A percentile compares a stretch with the other conserved stretches of the same genome.
Conservation (phyloP, 2,113 vertebrate genomes). For the Brachyhypopomus occidentalis region DNA sequence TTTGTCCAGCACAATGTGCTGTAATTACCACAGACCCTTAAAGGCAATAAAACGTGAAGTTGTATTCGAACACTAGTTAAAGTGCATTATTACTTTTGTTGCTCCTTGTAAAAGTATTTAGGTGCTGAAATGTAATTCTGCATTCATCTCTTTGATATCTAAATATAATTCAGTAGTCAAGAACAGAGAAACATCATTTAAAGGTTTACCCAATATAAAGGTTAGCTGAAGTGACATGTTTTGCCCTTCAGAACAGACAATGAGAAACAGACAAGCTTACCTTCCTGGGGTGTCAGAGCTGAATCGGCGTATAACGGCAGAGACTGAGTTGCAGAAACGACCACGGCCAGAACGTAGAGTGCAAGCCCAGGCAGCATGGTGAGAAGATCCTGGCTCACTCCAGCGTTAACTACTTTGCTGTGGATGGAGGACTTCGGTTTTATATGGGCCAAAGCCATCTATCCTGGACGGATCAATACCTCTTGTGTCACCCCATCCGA, state of each 20-base stretch:
- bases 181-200: neutral
- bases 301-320: conserved; percentile 71
- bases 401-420: conserved; percentile 46
- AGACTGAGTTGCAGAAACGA: conserved; percentile 65
- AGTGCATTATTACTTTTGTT: too few species aligned
- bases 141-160: too few species aligned
- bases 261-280: conserved; percentile 54
- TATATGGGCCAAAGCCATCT: conserved; percentile 69
- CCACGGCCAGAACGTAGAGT: conserved; percentile 64
- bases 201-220: neutral
- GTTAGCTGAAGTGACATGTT: neutral
- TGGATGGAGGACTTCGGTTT: conserved; percentile 62
- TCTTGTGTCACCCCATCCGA: conserved; percentile 70
- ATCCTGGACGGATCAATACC: conserved; percentile 72
- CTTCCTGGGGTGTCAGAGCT: conserved; percentile 65
- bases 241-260: neutral
- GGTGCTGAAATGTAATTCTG: too few species aligned
- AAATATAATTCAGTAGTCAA: too few species aligned
- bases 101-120: too few species aligned
- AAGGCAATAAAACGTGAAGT: too few species aligned
- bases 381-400: conserved; percentile 45
- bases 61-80: too few species aligned
- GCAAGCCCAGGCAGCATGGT: conserved; percentile 70
- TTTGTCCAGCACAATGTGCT: neutral
- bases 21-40: neutral